Evolutionary conservation across 1,140 invertebrate genomes (phyloP), one percentile per base, ranked within the genome.

Genomic region (Luehdorfia chinensis): DNA sequence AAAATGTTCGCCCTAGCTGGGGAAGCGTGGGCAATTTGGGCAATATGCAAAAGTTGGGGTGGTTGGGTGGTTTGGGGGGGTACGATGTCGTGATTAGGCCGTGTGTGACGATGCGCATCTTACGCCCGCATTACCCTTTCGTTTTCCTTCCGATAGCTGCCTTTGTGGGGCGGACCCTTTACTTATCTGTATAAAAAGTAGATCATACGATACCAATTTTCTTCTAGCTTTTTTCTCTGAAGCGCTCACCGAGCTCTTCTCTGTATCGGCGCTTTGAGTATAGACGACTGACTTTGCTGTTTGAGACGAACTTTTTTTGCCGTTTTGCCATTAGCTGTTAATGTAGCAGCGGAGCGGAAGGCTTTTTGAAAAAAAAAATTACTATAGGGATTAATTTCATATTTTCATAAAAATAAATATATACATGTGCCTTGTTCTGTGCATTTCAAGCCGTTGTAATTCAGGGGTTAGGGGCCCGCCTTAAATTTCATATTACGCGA

Each of bases 61-160:
- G 66, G 49, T 47, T 44, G 65, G 33, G 66, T 47, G 52, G 46
- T 58, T 23, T 54, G 60, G 51, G 45, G 47, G 48, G 54, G 56
- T 59, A 6, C 2, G 2, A 21, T 59, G 67, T 54, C 64, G 69
- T 81, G 80, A 79, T 84, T 79, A 79, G 80, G 74, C 77, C 75
- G 79, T 84, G 77, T 84, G 80, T 79, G 77, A 67, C 77, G 80
- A 84, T 81, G 80, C 77, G 77, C 79, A 71, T 84, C 80, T 84
- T 84, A 81, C 73, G 74, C 80, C 80, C 80, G 80, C 75, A 84
- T 84, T 80, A 84, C 80, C 80, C 80, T 78, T 84, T 83, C 75
- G 75, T 72, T 83, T 77, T 84, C 75, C 80, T 84, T 84, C 80
- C 80, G 80, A 81, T 84, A 84, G 65, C 67, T 67, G n/a, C 71